Evolutionary conservation across 2,797 vertebrate genomes (phyloP).

Genomic region (Brachymystax lenok): DNA sequence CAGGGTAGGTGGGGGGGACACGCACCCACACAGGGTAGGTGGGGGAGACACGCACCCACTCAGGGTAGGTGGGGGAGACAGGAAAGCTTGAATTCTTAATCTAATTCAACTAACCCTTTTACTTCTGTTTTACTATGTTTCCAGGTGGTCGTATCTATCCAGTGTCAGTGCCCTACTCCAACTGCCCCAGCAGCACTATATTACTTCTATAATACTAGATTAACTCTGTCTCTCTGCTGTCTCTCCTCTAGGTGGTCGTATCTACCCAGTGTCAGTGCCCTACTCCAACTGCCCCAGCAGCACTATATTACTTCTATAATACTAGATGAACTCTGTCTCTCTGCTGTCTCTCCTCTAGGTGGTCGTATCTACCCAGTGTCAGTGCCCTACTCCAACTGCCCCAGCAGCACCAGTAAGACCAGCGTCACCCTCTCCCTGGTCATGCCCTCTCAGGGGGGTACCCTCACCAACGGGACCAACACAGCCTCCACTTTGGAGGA

Average conservation of each 20-base stretch:
- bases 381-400: constrained; percentile 90
- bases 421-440: constrained; percentile 96
- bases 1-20: neutral
- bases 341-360: constrained; percentile 66
- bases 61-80: too few species aligned
- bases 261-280: constrained; percentile 95
- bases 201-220: too few species aligned
- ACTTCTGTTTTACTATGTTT: too few species aligned
- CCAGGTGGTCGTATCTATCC: constrained; percentile 79
- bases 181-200: too few species aligned
- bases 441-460: constrained; percentile 92
- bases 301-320: too few species aligned
- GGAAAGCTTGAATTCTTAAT: too few species aligned
- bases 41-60: neutral
- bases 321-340: too few species aligned
- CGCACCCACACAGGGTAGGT: neutral
- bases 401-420: constrained; percentile 93
- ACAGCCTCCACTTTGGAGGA: constrained; percentile 91
- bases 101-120: too few species aligned
- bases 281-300: constrained; percentile 71
- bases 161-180: constrained; percentile 92
- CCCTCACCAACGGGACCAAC: constrained; percentile 95
- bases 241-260: constrained; percentile 80
- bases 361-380: constrained; percentile 95
- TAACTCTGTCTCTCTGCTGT: too few species aligned